phyloP scores from a whole-genome alignment of 2,888 invertebrate species.

The Chromoteleia sp. region DNA sequence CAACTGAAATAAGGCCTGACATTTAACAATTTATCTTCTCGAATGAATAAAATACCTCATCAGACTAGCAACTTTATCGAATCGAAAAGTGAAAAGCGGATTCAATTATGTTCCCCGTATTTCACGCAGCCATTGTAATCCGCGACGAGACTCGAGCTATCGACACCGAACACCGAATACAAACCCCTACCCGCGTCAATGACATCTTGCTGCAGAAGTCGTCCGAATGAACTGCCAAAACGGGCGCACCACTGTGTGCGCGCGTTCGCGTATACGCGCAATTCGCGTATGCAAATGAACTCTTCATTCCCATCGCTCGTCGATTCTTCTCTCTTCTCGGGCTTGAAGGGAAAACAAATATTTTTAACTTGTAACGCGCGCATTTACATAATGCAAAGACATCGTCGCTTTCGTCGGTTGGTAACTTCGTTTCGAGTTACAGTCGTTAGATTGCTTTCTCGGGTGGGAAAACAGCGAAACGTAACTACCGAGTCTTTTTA shows the following conservation, averaged over 20 bases:
- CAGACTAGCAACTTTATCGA: constrained; percentile 30
- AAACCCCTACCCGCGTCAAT: constrained; percentile 59
- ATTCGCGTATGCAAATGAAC: constrained; percentile 58
- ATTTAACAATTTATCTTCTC: constrained; percentile 20
- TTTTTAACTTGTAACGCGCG: constrained; percentile 66
- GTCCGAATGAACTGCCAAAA: constrained; percentile 71
- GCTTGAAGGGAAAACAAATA: constrained; percentile 69
- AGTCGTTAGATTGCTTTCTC: constrained; percentile 51
- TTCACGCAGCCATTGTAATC: constrained; percentile 72
- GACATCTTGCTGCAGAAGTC: constrained; percentile 65
- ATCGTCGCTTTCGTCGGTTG: constrained; percentile 56
- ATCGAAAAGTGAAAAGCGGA: constrained; percentile 39
- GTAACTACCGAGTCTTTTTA: background rate
- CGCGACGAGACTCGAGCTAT: constrained; percentile 59
- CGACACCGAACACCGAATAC: constrained; percentile 52
- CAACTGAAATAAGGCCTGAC: constrained; percentile 32
- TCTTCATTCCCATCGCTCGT: constrained; percentile 54
- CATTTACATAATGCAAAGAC: constrained; percentile 65
- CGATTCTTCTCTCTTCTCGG: constrained; percentile 46
- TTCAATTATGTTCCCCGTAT: constrained; percentile 48
- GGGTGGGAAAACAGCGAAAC: constrained; percentile 34
- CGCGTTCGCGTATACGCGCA: constrained; percentile 26
- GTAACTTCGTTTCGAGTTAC: constrained; percentile 53
- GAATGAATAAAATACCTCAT: constrained; percentile 17
- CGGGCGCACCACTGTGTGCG: constrained; percentile 24